Base-by-base conservation (phyloP, 2,888 invertebrate species). In the Mamestra brassicae region DNA sequence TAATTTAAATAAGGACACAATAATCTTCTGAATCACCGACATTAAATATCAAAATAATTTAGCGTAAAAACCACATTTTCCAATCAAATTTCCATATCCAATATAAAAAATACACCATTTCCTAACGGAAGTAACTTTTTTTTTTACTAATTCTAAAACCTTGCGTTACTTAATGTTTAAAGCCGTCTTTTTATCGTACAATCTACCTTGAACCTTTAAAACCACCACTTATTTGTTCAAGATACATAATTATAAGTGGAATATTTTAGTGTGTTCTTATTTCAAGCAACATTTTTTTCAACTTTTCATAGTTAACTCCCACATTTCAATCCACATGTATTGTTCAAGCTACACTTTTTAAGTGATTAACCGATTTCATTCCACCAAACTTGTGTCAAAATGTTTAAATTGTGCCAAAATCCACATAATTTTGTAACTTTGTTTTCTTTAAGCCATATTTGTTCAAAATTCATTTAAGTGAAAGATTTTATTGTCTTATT, bases 1-100 rank as follows among this genome's bases (percentile, higher is more conserved):
- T 64, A 47, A 70, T 55, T 76, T 55, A 55, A 62, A 50, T 36
- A 34, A 50, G 55, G 7, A 79, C 17, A 55, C 5, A 13, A 36
- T 67, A 36, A 17, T 17, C 10, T 60, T 17, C 2, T 62, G 17
- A 36, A 67, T 61, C 34, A 47, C 58, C 3, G 0, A 60, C 3
- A 26, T 54, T 45, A 11, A 26, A 77, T n/a, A 61, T 60, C 13
- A 3, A 42, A 38, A 45, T 58, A 5, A 36, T 45, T 60, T 34
- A 26, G 0, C 5, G 17, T 13, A n/a, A 45, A 36, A 26, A 45
- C 36, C 13, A 54, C 8, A 0, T 6, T 47, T 52, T 13, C 34
- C 5, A 26, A 61, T 45, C 17, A 47, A 55, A 13, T 36, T 45
- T 54, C 26, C 26, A 55, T 11, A 47, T 47, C 10, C 36, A 38